phyloP scores from a whole-genome alignment of 2,797 vertebrate genomes.

The Streptopelia turtur region DNA sequence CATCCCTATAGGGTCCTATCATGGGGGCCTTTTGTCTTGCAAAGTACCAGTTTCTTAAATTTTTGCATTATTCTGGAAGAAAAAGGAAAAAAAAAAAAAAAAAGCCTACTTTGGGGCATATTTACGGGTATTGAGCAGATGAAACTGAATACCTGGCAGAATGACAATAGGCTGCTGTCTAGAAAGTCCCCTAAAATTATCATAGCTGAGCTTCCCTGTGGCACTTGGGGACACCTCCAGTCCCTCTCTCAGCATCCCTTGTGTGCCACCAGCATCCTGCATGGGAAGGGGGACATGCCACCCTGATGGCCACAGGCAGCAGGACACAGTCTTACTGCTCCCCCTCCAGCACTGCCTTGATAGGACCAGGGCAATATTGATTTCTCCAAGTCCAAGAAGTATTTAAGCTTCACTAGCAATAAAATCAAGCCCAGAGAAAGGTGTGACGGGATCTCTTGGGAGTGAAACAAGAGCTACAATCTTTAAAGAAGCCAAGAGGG shows the following conservation, averaged over 20 bases:
- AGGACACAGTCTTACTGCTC: neutral
- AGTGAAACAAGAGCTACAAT: neutral
- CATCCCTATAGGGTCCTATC: neutral
- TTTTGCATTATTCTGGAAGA: neutral
- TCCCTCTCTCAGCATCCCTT: neutral
- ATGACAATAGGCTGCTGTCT: neutral
- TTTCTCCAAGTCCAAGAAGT: neutral
- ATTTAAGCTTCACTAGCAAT: neutral
- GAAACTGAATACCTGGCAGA: neutral
- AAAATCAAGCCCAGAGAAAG: conserved; percentile 5
- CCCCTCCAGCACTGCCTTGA: neutral
- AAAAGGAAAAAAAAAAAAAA: neutral
- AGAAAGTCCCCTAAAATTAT: neutral
- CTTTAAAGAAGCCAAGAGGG: conserved; percentile 42
- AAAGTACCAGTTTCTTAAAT: neutral
- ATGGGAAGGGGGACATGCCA: neutral
- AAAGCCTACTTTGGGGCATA: neutral
- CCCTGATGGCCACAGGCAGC: neutral
- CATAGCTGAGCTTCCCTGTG: neutral
- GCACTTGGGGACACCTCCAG: neutral
- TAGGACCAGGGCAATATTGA: neutral
- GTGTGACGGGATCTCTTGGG: neutral
- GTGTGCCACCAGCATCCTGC: neutral
- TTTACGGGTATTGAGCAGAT: neutral
- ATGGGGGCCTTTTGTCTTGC: neutral